Evolutionary conservation across 2,113 vertebrate genomes (phyloP).

Genomic region (cat (Felis catus)): F.catus_Fca126_mat1.0 CM031416.1:136318501-136319000

Average conservation of each 20-base stretch:
- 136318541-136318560: neutral
- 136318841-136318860: constrained; percentile 49
- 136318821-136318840: neutral
- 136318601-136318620: neutral
- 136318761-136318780: neutral
- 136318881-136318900: constrained; percentile 44
- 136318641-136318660: neutral
- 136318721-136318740: neutral
- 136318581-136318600: neutral
- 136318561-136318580: constrained; percentile 40
- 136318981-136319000: constrained; percentile 70
- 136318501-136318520: neutral
- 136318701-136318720: neutral
- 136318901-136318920: constrained; percentile 57
- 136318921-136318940: constrained; percentile 67
- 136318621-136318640: neutral
- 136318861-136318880: constrained; percentile 50
- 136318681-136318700: neutral
- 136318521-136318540: neutral
- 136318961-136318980: constrained; percentile 34
- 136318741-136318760: neutral
- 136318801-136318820: neutral
- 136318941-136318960: constrained; percentile 74
- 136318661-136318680: neutral
- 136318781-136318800: neutral